Evolutionary conservation across 2,888 invertebrate species (phyloP), one percentile per base, ranked within the genome.

Genomic region (Phaonia tiefii): DNA sequence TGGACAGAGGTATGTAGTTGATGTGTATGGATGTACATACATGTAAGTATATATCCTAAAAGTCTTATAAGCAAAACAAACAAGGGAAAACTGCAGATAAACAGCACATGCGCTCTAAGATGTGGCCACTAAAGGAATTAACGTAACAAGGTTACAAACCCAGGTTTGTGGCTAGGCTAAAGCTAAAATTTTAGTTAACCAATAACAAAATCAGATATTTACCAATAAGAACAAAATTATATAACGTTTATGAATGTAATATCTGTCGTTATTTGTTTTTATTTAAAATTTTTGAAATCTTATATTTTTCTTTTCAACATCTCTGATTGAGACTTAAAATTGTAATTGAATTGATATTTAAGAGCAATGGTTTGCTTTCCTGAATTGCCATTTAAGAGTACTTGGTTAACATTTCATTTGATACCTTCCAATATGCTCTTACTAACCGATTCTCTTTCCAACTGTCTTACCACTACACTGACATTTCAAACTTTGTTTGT

Each of bases 401-500:
- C 13, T 7, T 7, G 10, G 4, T 37, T 4, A 4, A 2, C 44
- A 13, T 11, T 11, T n/a, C 10, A 44, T 44, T 2, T n/a, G 13
- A 11, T 10, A 10, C 17, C 2, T 25, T 49, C 20, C 2, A 8
- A 31, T 42, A 25, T 58, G 7, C 70, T 75, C 66, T 74, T 70
- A 17, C 54, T 31, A 25, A 20, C 8, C 17, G 13, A 10, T 44
- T 56, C 65, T 42, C 65, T 78, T 75, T 25, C 46, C 10, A 2
- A 72, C 79, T 81, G n/a, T 42, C 80, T 75, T 85, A 87, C 88
- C 54, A 83, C 85, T 13, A 86, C 85, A 7, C 25, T 11, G 20
- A 2, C 49, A 74, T 0, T 11, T 83, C 79, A 39, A 26, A 44
- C 4, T 70, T 49, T 69, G n/a, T 3, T 5, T 65, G 81, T 79